Evolutionary conservation across 1,140 invertebrate species (phyloP).

Genomic region (Drosophila aff.): DNA sequence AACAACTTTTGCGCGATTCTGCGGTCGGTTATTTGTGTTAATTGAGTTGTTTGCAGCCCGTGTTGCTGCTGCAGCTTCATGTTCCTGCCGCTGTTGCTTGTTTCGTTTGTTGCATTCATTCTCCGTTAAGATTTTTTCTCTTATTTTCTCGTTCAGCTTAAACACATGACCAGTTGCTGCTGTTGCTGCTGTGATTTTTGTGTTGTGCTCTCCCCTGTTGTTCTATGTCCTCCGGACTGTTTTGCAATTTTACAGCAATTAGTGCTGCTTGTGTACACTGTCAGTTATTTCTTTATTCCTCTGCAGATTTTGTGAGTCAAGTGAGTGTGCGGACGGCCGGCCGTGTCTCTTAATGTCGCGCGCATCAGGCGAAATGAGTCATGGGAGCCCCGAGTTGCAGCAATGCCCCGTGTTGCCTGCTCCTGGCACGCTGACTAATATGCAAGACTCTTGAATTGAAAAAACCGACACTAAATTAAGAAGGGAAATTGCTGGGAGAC

Average conservation of each 20-base stretch:
- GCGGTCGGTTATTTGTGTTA: slow-evolving; percentile 61
- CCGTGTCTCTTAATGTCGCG: slow-evolving; percentile 44
- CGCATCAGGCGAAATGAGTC: slow-evolving; percentile 64
- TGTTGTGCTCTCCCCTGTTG: slow-evolving; percentile 49
- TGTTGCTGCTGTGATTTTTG: slow-evolving; percentile 35
- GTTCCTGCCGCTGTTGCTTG: slow-evolving; percentile 29
- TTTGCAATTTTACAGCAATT: slow-evolving; percentile 75
- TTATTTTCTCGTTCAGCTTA: slow-evolving; percentile 8
- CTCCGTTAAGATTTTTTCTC: slow-evolving; percentile 45
- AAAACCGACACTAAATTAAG: slow-evolving; percentile 53
- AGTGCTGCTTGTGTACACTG: slow-evolving; percentile 74
- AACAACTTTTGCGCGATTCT: slow-evolving; percentile 45
- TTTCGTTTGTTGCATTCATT: slow-evolving; percentile 57
- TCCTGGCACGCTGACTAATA: slow-evolving; percentile 56
- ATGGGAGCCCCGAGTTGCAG: slow-evolving; percentile 42
- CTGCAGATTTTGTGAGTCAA: slow-evolving; percentile 60
- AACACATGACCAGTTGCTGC: slow-evolving; percentile 29
- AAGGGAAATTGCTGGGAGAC: neutral
- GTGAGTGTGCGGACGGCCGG: slow-evolving; percentile 39
- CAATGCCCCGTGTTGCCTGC: slow-evolving; percentile 27
- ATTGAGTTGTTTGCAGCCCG: slow-evolving; percentile 69
- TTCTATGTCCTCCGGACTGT: slow-evolving; percentile 40
- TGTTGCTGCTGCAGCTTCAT: slow-evolving; percentile 49
- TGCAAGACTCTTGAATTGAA: slow-evolving; percentile 49
- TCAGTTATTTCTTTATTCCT: slow-evolving; percentile 72